Evolutionary conservation across 2,113 vertebrate genomes (phyloP), one percentile per base, ranked within the genome.

Genomic region (Tragelaphus imberbis): DNA sequence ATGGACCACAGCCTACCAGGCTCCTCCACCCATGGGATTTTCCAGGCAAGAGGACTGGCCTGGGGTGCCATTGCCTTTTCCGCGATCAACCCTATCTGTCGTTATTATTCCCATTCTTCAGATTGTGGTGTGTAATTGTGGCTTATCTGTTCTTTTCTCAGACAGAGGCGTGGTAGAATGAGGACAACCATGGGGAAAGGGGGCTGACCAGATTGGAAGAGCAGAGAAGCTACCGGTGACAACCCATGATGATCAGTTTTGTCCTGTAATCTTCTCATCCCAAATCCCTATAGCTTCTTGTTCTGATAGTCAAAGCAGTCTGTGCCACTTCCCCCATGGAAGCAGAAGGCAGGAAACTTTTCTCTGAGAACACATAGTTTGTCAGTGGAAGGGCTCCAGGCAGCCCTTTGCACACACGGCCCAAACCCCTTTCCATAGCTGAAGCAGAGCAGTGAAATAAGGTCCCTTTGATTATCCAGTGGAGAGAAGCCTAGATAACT

Each of bases 71-170:
- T 12, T 49, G 49, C 49, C 49, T 13, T 49, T 12, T 49, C 49
- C 2, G 0, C 7, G n/a, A 19, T 6, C 36, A 63, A 15, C 23
- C 5, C 8, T 80, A 40, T 17, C 30, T 51, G 6, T 14, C 6
- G 6, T 59, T 59, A 47, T 40, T 55, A 23, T 49, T 77, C 88
- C 5, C 17, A 7, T 88, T 80, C 85, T 61, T 93, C 8, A 47
- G 33, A 25, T 51, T 30, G 1, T 12, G 44, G 9, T 30, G 36
- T 27, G 10, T 53, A 77, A 63, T 7, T 81, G 5, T 47, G 84
- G 23, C 51, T 68, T 93, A 36, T 75, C 88, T 87, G 47, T 53
- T 80, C 5, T 19, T 33, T 89, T 97, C 49, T 63, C 19, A 16
- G 47, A 88, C 82, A 95, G n/a, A 59, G 27, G 36, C 4, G 0